Conservation (phyloP, 2,797 vertebrate species). For the Takifugu ocellatus region DNA sequence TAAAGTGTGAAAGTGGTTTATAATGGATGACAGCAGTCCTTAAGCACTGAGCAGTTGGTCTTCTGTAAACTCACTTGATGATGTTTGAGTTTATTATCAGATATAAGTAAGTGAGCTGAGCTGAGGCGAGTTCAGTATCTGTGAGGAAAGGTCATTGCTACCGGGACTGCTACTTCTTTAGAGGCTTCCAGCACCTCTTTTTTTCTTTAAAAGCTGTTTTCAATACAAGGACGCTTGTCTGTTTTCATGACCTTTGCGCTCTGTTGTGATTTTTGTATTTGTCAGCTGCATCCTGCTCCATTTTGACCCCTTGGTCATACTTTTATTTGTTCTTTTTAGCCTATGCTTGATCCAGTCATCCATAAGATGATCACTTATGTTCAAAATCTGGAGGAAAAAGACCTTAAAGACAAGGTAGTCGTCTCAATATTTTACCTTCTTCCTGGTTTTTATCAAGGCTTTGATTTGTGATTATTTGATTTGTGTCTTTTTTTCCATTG, state of each 20-base stretch:
- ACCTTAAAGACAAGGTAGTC: conserved; percentile 96
- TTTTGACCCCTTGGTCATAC: conserved; percentile 8
- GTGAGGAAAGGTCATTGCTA: too few relatives aligned
- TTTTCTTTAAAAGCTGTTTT: too few relatives aligned
- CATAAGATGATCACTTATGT: conserved; percentile 98
- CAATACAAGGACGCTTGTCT: too few relatives aligned
- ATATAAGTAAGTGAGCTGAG: too few relatives aligned
- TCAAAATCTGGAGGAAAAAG: conserved; percentile 97
- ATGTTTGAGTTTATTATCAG: too few relatives aligned
- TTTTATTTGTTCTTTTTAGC: conserved; percentile 69
- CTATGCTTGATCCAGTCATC: conserved; percentile 97
- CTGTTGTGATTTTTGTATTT: conserved; percentile 2
- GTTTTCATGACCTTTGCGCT: background rate
- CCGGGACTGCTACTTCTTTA: background rate
- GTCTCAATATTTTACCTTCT: background rate
- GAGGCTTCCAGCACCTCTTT: background rate
- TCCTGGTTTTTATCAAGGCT: background rate
- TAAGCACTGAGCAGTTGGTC: too few relatives aligned
- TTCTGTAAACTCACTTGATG: too few relatives aligned
- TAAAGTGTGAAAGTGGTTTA: too few relatives aligned
- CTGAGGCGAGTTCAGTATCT: too few relatives aligned
- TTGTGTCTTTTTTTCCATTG: conserved; percentile 3
- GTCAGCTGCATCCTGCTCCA: conserved; percentile 15
- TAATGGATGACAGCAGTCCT: too few relatives aligned
- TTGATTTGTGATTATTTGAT: too few relatives aligned